phyloP scores from a whole-genome alignment of 2,888 invertebrate species.

The Stramonita haemastoma region DNA sequence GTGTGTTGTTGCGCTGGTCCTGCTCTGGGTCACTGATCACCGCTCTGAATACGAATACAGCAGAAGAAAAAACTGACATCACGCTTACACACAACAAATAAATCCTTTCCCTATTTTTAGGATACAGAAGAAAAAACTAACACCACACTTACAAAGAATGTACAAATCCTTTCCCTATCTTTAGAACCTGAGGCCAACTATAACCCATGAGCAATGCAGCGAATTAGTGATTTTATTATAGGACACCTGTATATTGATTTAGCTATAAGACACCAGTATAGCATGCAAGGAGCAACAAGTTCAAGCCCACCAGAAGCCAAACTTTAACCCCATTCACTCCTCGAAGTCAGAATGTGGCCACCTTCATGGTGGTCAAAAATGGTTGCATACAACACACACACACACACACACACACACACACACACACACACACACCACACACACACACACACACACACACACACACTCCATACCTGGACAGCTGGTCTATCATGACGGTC shows the following conservation, averaged over 20 bases:
- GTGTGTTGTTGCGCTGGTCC: constrained; percentile 54
- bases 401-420: neutral
- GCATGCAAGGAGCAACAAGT: no score
- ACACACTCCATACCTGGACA: constrained; percentile 66
- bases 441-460: neutral
- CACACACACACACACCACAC: neutral
- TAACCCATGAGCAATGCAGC: neutral
- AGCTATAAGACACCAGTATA: no score
- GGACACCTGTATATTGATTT: no score
- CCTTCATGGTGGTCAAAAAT: no score
- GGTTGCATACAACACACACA: neutral
- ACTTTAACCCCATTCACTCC: no score
- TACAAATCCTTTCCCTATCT: neutral
- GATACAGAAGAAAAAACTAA: neutral
- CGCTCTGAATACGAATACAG: constrained; percentile 67
- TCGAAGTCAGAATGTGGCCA: no score
- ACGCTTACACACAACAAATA: neutral
- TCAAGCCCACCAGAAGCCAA: no score
- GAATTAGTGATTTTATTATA: no score
- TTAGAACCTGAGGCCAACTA: neutral
- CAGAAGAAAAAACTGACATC: neutral
- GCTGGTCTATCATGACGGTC: constrained; percentile 76
- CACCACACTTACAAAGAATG: neutral
- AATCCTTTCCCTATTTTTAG: no score
- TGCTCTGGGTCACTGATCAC: constrained; percentile 76